phyloP scores from a whole-genome alignment of 92 coral and sea anemone species.

The Parazoanthus atlanticus region DNA sequence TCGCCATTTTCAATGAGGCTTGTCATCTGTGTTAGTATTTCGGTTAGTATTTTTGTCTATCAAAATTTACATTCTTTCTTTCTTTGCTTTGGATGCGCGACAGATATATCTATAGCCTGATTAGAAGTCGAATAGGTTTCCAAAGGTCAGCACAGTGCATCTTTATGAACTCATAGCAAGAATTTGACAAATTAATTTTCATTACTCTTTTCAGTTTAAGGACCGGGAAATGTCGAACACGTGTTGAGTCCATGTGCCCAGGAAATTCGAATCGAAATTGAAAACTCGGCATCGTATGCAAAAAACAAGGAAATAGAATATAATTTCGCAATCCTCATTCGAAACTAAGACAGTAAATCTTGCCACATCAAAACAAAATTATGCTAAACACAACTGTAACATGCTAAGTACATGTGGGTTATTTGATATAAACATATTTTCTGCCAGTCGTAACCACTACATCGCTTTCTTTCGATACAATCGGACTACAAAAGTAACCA shows the following conservation, averaged over 20 bases:
- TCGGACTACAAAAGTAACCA: constrained; percentile 8
- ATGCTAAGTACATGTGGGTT: constrained; percentile 36
- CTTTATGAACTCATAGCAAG: constrained; percentile 71
- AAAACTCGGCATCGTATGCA: background rate
- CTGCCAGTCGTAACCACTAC: constrained; percentile 23
- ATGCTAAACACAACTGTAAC: constrained; percentile 16
- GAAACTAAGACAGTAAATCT: constrained; percentile 28
- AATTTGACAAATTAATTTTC: constrained; percentile 72
- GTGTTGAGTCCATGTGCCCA: constrained; percentile 35
- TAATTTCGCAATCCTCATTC: background rate
- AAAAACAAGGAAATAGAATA: constrained; percentile 13
- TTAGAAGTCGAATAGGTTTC: background rate
- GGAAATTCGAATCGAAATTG: constrained; percentile 40
- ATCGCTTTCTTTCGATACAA: constrained; percentile 36
- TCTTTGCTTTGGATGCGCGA: background rate
- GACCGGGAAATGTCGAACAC: constrained; percentile 27
- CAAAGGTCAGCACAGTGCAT: background rate
- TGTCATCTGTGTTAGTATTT: background rate
- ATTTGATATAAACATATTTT: constrained; percentile 19
- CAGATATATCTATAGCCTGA: background rate
- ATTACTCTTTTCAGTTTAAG: constrained; percentile 58
- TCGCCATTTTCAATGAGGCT: constrained; percentile 6
- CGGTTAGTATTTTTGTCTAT: constrained; percentile 1
- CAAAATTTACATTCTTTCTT: background rate
- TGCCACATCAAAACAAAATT: background rate